Base-by-base conservation (phyloP, 2,797 vertebrate genomes). In the Acanthurus lineatus region DNA sequence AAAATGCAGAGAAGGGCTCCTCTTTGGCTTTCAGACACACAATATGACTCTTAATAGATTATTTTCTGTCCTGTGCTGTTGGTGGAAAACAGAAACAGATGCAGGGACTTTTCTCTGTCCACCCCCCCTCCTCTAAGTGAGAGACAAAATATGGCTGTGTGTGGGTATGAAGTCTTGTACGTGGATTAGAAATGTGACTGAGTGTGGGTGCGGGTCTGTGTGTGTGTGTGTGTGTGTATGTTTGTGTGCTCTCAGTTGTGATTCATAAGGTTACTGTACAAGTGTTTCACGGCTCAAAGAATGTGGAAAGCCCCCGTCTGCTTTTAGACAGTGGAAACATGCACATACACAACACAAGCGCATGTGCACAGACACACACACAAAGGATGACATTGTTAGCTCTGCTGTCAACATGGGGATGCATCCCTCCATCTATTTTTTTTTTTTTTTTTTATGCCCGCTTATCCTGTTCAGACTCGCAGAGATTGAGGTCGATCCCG, bases 281-380 rank as follows among this genome's bases (percentile, higher is more conserved):
- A 86, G 84, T 87, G 84, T 78, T 90, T 93, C 87, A 91, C 64
- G 20, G 83, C 84, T 88, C 71, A 88, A 60, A 89, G 63, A 72
- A 86, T 62, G 74, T 88, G 91, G 93, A 93, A 94, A 94, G 73
- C 89, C 93, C 94, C 93, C 38, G 77, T 89, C 86, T 85, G 76
- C 82, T 86, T 91, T 88, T 74, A 89, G 81, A 91, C 74, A 63
- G 84, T 66, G 84, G 88, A 91, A 91, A 88, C 72, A 84, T 45
- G 59, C 76, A 69, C 77, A 60, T 44, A 58, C 70, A 80, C 3
- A 85, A 67, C 75, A 74, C 10, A 0, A 64, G 42, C n/a, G 5
- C 58, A 42, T 17, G 15, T 9, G 53, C 76, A 69, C 53, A 66
- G 12, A 84, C 25, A 12, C 35, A n/a, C 17, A 61, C 74, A 72